phyloP scores from a whole-genome alignment of 2,113 vertebrate species.

The Ptilonorhynchus violaceus region DNA sequence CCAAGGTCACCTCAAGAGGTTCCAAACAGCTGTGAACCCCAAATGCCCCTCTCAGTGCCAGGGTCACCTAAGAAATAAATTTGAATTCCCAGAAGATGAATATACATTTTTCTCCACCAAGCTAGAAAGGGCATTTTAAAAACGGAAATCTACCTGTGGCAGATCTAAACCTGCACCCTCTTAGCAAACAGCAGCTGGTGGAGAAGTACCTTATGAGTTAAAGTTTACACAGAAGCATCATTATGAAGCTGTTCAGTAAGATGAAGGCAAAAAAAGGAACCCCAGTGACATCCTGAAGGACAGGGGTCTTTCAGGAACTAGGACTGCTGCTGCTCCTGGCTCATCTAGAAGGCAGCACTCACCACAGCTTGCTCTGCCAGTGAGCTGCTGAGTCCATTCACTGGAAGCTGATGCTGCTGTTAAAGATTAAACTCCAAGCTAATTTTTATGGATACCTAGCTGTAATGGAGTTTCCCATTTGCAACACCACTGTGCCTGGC shows the following conservation, averaged over 20 bases:
- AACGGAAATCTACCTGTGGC: not conserved
- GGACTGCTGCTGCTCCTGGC: not conserved
- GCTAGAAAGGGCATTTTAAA: not conserved
- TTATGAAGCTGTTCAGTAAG: not conserved
- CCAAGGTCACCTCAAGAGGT: not conserved
- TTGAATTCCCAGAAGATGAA: not conserved
- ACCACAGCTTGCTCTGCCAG: rapidly evolving
- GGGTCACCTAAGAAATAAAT: not conserved
- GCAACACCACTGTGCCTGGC: rapidly evolving
- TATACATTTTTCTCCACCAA: not conserved
- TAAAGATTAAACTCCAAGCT: not conserved
- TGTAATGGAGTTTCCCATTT: not conserved
- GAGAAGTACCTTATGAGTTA: not conserved
- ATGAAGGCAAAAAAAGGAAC: not conserved
- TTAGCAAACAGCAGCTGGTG: not conserved
- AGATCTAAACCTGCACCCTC: not conserved
- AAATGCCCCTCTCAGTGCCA: not conserved
- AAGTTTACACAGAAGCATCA: not conserved
- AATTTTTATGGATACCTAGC: not conserved
- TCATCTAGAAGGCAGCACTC: not conserved
- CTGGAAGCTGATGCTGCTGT: not conserved
- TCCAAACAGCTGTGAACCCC: not conserved
- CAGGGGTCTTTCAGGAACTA: not conserved
- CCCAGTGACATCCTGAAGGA: not conserved
- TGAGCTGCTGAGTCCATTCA: not conserved